Base-by-base conservation (phyloP, 2,888 invertebrate genomes). In the Ophion ellenae region DNA sequence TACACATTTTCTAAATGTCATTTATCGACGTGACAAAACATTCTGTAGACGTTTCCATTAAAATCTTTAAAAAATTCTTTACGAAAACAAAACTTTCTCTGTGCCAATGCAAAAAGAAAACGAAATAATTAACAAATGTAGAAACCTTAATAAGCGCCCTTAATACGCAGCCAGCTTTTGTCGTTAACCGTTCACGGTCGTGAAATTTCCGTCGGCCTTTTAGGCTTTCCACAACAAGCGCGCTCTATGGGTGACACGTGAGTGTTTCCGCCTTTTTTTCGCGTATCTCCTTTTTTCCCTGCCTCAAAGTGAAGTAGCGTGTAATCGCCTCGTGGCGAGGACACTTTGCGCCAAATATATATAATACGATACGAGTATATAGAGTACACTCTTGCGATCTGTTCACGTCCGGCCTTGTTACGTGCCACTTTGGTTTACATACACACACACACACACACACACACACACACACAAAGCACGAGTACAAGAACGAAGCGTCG, bases 401-500 rank as follows among this genome's bases (percentile, higher is more conserved):
- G 75, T 82, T 74, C 70, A 85, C 85, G 85, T 81, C 85, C 81
- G 85, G 85, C 78, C 85, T 85, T 79, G 85, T 81, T 85, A 82
- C 81, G 81, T 82, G 81, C 78, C 40, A 36, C 81, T 40, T 69
- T n/a, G 20, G 57, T 61, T 2, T 76, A 63, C 59, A 63, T 20
- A 71, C 20, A 57, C 57, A 76, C 28, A 32, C 63, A 40, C 17
- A 40, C 24, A 32, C 11, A 3, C 63, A 36, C 14, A 36, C 24
- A 24, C 24, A 24, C 24, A 24, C 24, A 24, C 24, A 24, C 24
- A 2, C 6, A 79, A 40, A 74, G 69, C 32, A 59, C 73, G 63
- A 73, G 67, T 75, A 70, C 66, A 28, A 32, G 84, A 71, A 78
- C 40, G 71, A 47, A 47, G 47, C 7, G 76, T 81, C 53, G 36